These are phyloP conservation scores for Alligator mississippiensis DNA, from an alignment of 2,113 vertebrate genomes.

Conservation along the genomic window DNA sequence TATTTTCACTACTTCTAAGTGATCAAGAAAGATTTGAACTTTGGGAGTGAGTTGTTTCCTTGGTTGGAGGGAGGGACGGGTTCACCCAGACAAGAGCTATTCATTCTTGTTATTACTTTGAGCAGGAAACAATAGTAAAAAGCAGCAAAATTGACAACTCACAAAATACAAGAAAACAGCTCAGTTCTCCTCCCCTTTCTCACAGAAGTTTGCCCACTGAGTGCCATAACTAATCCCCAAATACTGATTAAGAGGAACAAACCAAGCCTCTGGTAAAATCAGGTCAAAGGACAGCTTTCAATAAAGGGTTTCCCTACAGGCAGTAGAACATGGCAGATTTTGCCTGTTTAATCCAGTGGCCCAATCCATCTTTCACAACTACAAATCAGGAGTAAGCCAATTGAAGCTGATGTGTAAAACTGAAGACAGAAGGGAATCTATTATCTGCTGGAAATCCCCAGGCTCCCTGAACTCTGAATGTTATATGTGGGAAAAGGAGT, in stretches of 20 bases:
- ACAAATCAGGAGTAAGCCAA: background rate
- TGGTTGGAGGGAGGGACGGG: background rate
- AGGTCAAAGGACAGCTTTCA: background rate
- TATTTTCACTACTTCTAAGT: background rate
- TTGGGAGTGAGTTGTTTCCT: background rate
- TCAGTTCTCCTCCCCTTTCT: background rate
- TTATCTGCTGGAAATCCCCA: background rate
- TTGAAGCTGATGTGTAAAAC: background rate
- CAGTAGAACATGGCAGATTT: background rate
- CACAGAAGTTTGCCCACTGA: background rate
- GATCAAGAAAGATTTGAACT: background rate
- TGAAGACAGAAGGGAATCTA: background rate
- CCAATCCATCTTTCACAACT: background rate
- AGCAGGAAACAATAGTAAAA: background rate
- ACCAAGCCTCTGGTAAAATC: background rate
- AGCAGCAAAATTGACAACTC: background rate
- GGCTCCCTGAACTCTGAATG: background rate
- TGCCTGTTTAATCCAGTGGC: background rate
- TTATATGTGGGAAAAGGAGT: background rate
- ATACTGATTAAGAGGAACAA: background rate
- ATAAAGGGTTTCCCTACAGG: background rate
- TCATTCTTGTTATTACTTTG: background rate
- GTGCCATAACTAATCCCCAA: background rate
- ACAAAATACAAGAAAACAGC: background rate
- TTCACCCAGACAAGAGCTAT: background rate